A percentile compares a stretch with the other conserved stretches of the same genome.
These are phyloP conservation scores for Hephaestus fuliginosus DNA, from an alignment of 2,797 vertebrate genomes.

Conservation along the genomic window DNA sequence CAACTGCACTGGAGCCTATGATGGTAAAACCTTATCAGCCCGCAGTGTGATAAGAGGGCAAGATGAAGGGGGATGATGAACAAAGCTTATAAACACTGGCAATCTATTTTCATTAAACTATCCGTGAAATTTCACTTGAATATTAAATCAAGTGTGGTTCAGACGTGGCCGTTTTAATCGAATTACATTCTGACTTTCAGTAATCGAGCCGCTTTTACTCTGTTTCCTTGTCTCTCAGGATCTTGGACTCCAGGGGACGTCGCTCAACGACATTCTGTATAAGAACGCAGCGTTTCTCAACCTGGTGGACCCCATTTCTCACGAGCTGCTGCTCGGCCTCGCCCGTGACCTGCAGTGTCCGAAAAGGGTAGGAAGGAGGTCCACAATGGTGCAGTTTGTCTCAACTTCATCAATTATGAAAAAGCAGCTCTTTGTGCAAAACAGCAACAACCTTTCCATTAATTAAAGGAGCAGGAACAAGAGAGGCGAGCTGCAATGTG, in stretches of 20 bases:
- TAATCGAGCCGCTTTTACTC: not conserved
- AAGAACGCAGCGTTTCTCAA: conserved; percentile 92
- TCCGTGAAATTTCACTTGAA: conserved; percentile 41
- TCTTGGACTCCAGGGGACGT: conserved; percentile 91
- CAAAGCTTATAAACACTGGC: conserved; percentile 54
- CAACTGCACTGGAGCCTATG: conserved; percentile 5
- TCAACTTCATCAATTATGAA: conserved; percentile 15
- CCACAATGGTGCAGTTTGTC: not conserved
- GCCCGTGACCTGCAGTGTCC: conserved; percentile 93
- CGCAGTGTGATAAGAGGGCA: conserved; percentile 28
- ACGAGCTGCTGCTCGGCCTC: conserved; percentile 90
- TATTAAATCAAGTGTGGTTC: conserved; percentile 30
- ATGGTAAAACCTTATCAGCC: conserved; percentile 54
- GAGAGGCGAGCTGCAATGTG: conserved; percentile 13
- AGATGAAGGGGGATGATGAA: conserved; percentile 57
- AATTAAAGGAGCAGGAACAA: conserved; percentile 3
- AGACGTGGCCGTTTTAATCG: conserved; percentile 18
- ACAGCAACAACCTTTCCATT: not conserved
- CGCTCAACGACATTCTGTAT: conserved; percentile 92
- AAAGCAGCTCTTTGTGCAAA: conserved; percentile 8
- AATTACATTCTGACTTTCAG: not conserved
- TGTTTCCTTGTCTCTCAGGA: conserved; percentile 82
- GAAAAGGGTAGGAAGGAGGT: conserved; percentile 86
- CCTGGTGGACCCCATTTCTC: conserved; percentile 94
- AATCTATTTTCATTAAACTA: conserved; percentile 52